Conservation (phyloP, 1,140 invertebrate species). For the Stratiolaelaps scimitus region DNA sequence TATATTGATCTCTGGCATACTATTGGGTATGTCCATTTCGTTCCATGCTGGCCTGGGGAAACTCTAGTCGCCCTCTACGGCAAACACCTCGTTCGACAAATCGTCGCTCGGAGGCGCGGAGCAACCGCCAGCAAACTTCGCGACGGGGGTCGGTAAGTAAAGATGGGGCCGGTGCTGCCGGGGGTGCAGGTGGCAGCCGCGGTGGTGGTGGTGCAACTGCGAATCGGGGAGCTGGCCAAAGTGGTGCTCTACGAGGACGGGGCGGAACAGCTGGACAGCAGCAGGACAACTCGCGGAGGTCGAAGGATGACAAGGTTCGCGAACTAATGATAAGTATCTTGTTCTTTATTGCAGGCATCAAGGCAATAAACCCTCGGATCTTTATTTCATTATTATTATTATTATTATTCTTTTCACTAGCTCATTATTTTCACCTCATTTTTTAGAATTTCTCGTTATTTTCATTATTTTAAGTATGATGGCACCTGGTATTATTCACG, state of each 20-base stretch:
- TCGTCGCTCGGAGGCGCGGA: conserved; percentile 6
- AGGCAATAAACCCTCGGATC: too few relatives aligned
- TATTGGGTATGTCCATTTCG: too few relatives aligned
- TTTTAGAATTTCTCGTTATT: too few relatives aligned
- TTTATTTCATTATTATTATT: too few relatives aligned
- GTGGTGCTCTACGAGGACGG: background rate
- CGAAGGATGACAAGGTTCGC: conserved; percentile 7
- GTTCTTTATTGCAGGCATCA: too few relatives aligned
- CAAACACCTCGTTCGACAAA: conserved; percentile 5
- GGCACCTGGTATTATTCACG: too few relatives aligned
- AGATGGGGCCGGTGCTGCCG: background rate
- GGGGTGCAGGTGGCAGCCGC: background rate
- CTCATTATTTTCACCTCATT: too few relatives aligned
- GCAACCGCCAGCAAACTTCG: conserved; percentile 16
- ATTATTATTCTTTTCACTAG: too few relatives aligned
- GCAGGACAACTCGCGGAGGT: too few relatives aligned
- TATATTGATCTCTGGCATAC: too few relatives aligned
- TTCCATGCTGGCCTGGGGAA: too few relatives aligned
- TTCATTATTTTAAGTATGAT: too few relatives aligned
- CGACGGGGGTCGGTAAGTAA: conserved; percentile 19
- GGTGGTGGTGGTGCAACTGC: background rate
- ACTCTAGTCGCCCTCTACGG: background rate
- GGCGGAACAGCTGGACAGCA: background rate
- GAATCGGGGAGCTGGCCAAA: background rate
- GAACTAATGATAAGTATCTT: background rate